Evolutionary conservation across 1,140 invertebrate species (phyloP).

Genomic region (Diachasmimorpha longicaudata): DNA sequence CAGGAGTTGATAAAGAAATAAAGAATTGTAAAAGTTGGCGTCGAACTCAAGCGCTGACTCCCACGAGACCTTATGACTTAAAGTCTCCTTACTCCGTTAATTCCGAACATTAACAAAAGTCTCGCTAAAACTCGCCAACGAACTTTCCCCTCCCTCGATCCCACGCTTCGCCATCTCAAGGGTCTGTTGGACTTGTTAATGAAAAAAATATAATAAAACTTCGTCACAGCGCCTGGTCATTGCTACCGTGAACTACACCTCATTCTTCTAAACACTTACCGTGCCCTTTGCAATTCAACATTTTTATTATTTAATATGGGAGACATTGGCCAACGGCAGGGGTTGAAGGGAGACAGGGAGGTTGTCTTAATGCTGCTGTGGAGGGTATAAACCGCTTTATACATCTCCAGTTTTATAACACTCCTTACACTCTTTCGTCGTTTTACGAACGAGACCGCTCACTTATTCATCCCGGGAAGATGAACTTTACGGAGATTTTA

Average conservation of each 20-base stretch:
- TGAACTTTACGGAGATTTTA: slow-evolving; percentile 52
- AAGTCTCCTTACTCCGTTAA: slow-evolving; percentile 63
- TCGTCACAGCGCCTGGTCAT: not conserved
- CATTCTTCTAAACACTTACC: slow-evolving; percentile 7
- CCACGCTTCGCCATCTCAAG: slow-evolving; percentile 33
- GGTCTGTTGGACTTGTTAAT: slow-evolving; percentile 56
- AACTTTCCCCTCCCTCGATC: slow-evolving; percentile 38
- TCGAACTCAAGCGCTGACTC: slow-evolving; percentile 48
- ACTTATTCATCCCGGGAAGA: slow-evolving; percentile 47
- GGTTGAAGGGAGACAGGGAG: not conserved
- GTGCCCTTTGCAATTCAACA: slow-evolving; percentile 3
- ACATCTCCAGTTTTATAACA: slow-evolving; percentile 33
- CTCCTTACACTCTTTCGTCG: slow-evolving; percentile 35
- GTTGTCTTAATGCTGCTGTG: slow-evolving; percentile 40
- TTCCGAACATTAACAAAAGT: slow-evolving; percentile 64
- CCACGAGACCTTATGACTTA: slow-evolving; percentile 61
- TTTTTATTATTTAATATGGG: slow-evolving; percentile 13
- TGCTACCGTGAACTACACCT: not conserved
- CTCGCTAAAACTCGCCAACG: slow-evolving; percentile 58
- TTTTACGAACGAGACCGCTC: slow-evolving; percentile 29
- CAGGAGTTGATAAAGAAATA: slow-evolving; percentile 62
- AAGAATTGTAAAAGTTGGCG: slow-evolving; percentile 61
- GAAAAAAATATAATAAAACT: slow-evolving; percentile 51
- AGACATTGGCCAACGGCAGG: not conserved
- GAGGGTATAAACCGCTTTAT: slow-evolving; percentile 47